These are phyloP conservation scores for Tympanuchus pallidicinctus DNA, from an alignment of 2,113 vertebrate species.

Conservation along the genomic window DNA sequence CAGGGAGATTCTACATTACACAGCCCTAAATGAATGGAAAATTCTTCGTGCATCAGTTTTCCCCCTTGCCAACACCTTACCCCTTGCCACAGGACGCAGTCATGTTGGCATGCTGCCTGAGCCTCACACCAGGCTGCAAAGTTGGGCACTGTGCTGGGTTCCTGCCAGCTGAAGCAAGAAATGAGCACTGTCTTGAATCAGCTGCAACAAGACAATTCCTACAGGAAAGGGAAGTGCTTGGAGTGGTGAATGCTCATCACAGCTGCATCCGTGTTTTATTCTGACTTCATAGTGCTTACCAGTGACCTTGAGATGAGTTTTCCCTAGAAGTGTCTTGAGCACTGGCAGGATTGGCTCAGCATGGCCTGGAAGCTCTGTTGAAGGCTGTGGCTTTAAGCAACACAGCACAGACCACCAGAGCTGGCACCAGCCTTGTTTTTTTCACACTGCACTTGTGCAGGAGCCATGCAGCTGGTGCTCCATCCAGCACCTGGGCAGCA, in stretches of 20 bases:
- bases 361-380: background rate
- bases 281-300: background rate
- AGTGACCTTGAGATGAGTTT: background rate
- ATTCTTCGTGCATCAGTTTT: background rate
- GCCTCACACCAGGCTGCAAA: background rate
- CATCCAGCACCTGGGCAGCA: background rate
- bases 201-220: background rate
- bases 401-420: background rate
- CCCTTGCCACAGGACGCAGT: fast-evolving
- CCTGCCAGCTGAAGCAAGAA: background rate
- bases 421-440: background rate
- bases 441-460: background rate
- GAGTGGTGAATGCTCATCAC: background rate
- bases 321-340: background rate
- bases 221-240: conserved; percentile 43
- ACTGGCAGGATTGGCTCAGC: background rate
- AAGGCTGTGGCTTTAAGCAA: background rate
- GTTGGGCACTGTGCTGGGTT: background rate
- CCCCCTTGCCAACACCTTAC: background rate
- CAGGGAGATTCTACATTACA: conserved; percentile 12
- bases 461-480: background rate
- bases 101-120: background rate
- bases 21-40: background rate
- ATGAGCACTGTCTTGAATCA: background rate
- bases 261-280: conserved; percentile 42